phyloP scores from a whole-genome alignment of 2,888 invertebrate genomes.

The Branchipolynoe longqiensis region DNA sequence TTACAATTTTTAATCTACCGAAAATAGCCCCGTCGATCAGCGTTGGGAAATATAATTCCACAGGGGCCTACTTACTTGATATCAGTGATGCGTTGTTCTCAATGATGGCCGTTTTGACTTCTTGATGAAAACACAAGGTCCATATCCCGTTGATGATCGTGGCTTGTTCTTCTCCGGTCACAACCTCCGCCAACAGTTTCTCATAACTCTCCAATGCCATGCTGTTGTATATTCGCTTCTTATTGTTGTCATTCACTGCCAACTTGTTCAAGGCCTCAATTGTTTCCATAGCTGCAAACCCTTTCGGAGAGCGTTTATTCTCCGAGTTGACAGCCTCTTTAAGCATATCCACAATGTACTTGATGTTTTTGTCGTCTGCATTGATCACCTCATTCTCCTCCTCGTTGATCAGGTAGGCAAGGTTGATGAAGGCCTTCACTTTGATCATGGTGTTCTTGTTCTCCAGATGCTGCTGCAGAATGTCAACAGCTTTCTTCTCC shows the following conservation, averaged over 20 bases:
- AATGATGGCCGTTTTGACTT: conserved; percentile 70
- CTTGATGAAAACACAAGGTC: conserved; percentile 73
- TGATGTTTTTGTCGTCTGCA: conserved; percentile 70
- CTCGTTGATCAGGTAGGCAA: conserved; percentile 75
- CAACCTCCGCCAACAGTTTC: conserved; percentile 64
- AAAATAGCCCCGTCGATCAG: too few species aligned
- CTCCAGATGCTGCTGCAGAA: conserved; percentile 65
- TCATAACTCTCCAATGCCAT: conserved; percentile 71
- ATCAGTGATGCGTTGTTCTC: conserved; percentile 66
- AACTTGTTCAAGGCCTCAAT: conserved; percentile 73
- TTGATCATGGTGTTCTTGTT: conserved; percentile 69
- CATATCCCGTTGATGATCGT: conserved; percentile 71
- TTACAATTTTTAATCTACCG: too few species aligned
- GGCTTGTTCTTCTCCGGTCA: conserved; percentile 69
- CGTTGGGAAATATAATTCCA: background rate
- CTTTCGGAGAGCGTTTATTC: conserved; percentile 71
- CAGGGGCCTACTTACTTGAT: background rate
- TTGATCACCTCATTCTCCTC: conserved; percentile 72
- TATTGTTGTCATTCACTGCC: conserved; percentile 74
- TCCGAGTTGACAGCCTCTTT: conserved; percentile 69
- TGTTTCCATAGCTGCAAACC: conserved; percentile 73
- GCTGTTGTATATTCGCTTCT: conserved; percentile 71
- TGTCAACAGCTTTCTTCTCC: conserved; percentile 66
- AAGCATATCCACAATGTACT: conserved; percentile 72
- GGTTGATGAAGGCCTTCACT: conserved; percentile 72